Base-by-base conservation (phyloP, 2,797 vertebrate genomes). In the Acipenser transmontanus region DNA sequence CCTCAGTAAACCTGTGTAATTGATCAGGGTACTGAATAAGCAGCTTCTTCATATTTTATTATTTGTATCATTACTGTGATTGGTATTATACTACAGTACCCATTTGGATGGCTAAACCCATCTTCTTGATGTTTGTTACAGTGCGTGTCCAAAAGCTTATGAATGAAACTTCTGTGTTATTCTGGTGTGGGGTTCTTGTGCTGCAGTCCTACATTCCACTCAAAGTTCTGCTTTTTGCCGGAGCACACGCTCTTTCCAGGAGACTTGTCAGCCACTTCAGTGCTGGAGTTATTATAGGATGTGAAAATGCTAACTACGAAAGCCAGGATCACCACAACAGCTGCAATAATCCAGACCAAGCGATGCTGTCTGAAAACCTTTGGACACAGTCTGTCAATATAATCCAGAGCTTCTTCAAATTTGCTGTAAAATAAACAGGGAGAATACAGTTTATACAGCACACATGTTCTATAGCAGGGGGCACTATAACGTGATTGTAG, bases 221-320 rank as follows among this genome's bases (percentile, higher is more conserved):
- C 84, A 68, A 79, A 79, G 72, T 82, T 79, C 65, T 77, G 79
- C 62, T 75, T 77, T 66, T 69, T 65, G 11, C 69, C 74, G 47
- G 51, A 62, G 61, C 74, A 67, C 62, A 64, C 69, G 13, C 79
- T 66, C 56, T 63, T 74, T 52, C 71, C 70, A 10, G 73, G 63
- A 64, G 86, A 86, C 50, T 80, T 82, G 78, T 89, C 85, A 34
- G 81, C 82, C 0, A 69, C 80, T 50, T 79, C 82, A 49, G 70
- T 82, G 75, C 84, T 83, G 72, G 81, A 73, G 72, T 77, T 80
- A 57, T 76, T 85, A 68, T 88, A 85, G 76, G 89, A 87, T 2
- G 82, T 84, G 60, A 89, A 82, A 70, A 91, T 74, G 72, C 84
- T 89, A 75, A 89, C 80, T 47, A 89, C 73, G 59, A 91, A 62